A percentile compares a stretch with the other conserved stretches of the same genome.
phyloP scores from a whole-genome alignment of 2,113 vertebrate species.

The Dermatemys mawii region DNA sequence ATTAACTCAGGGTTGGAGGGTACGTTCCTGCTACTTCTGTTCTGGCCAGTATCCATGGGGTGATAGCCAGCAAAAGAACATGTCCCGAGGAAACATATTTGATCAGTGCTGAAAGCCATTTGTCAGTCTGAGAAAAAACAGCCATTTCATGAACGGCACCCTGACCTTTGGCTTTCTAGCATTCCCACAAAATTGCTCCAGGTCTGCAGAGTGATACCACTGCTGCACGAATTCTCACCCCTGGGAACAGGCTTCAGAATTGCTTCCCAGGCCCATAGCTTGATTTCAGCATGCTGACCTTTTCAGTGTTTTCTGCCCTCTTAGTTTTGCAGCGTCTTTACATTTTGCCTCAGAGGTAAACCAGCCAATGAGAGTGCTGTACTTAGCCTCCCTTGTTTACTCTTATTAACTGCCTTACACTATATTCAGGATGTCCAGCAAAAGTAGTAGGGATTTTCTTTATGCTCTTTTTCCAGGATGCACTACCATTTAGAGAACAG shows the following conservation, averaged over 20 bases:
- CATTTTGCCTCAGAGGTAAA: constrained; percentile 7
- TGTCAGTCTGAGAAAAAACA: constrained; percentile 65
- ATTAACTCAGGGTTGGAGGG: constrained; percentile 64
- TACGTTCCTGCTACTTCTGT: constrained; percentile 67
- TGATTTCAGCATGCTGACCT: constrained; percentile 38
- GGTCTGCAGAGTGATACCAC: constrained; percentile 49
- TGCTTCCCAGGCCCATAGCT: constrained; percentile 39
- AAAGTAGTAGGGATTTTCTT: not conserved
- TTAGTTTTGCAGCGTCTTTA: not conserved
- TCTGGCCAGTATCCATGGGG: constrained; percentile 71
- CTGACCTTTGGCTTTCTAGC: constrained; percentile 30
- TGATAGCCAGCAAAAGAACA: constrained; percentile 56
- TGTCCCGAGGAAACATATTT: constrained; percentile 4
- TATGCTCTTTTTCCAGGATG: not conserved
- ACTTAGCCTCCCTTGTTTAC: rapidly evolving
- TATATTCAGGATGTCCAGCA: not conserved
- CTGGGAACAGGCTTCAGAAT: constrained; percentile 58
- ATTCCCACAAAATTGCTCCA: constrained; percentile 13
- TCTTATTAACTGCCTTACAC: not conserved
- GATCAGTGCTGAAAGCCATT: constrained; percentile 56
- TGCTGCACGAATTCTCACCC: constrained; percentile 52
- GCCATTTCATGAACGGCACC: constrained; percentile 40
- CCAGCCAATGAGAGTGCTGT: not conserved
- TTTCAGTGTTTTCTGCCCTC: not conserved
- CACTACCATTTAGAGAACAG: not conserved